Evolutionary conservation across 2,888 invertebrate species (phyloP).

Genomic region (Epistrophe grossulariae): DNA sequence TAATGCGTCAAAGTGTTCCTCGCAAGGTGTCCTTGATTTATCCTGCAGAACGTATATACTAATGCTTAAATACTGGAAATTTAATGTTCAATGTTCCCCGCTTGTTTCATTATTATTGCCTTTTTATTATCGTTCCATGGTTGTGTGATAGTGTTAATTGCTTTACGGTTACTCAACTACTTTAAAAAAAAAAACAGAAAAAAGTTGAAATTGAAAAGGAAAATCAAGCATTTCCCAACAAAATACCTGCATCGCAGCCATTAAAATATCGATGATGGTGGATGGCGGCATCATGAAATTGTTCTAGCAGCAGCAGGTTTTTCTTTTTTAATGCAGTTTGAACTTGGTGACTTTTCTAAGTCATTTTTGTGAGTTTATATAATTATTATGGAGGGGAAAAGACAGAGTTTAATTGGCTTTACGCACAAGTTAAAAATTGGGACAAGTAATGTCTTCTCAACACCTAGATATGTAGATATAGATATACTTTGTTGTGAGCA

Average conservation of each 20-base stretch:
- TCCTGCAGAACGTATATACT: conserved; percentile 14
- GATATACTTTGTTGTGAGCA: not conserved
- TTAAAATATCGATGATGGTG: not conserved
- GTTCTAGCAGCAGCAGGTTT: conserved; percentile 30
- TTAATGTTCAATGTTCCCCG: conserved; percentile 4
- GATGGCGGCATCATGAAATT: not conserved
- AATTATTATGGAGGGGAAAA: not conserved
- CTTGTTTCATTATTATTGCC: conserved; percentile 46
- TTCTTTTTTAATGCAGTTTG: conserved; percentile 4
- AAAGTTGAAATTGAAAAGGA: conserved; percentile 6
- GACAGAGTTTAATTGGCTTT: conserved; percentile 20
- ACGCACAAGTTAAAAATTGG: not conserved
- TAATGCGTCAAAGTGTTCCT: conserved; percentile 45
- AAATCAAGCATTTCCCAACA: not conserved
- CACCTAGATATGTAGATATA: not conserved
- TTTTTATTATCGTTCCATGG: conserved; percentile 33
- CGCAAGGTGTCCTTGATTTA: conserved; percentile 66
- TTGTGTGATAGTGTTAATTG: conserved; percentile 65
- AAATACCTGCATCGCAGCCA: conserved; percentile 2
- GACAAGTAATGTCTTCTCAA: conserved; percentile 35
- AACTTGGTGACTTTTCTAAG: conserved; percentile 47
- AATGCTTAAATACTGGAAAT: conserved; percentile 14
- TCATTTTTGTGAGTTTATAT: conserved; percentile 6
- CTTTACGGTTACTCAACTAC: conserved; percentile 62
- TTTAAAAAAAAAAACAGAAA: conserved; percentile 24